Conservation (phyloP, 2,797 vertebrate genomes). For the Gobionotothen gibberifrons region DNA sequence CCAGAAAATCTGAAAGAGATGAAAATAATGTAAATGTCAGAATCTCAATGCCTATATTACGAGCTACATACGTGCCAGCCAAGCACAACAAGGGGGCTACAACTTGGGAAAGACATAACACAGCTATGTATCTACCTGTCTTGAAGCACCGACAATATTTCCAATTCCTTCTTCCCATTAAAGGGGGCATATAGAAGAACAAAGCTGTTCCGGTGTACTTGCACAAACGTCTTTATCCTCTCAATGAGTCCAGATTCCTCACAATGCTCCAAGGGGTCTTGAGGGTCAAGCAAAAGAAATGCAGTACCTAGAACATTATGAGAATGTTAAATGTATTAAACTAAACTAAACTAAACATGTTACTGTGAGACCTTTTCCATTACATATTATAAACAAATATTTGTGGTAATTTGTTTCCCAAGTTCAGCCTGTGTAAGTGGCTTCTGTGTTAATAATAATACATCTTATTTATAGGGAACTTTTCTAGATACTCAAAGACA, state of each 20-base stretch:
- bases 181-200: constrained; percentile 88
- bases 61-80: neutral
- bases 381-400: neutral
- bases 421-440: too few relatives aligned
- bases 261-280: constrained; percentile 75
- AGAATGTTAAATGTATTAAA: neutral
- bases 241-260: constrained; percentile 78
- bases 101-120: neutral
- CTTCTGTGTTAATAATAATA: too few relatives aligned
- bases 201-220: constrained; percentile 92
- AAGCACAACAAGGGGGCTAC: neutral
- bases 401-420: neutral
- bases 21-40: neutral
- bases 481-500: too few relatives aligned
- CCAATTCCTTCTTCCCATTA: constrained; percentile 85
- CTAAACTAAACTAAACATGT: neutral
- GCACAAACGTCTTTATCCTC: constrained; percentile 87
- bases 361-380: neutral
- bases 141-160: constrained; percentile 87
- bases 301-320: constrained; percentile 84
- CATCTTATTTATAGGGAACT: too few relatives aligned
- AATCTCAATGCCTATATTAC: neutral
- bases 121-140: constrained; percentile 83
- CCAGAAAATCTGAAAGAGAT: constrained; percentile 87
- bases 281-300: constrained; percentile 88